Evolutionary conservation across 2,797 vertebrate genomes (phyloP), one percentile per base, ranked within the genome.

Genomic region (Pseudomugil gertrudae): DNA sequence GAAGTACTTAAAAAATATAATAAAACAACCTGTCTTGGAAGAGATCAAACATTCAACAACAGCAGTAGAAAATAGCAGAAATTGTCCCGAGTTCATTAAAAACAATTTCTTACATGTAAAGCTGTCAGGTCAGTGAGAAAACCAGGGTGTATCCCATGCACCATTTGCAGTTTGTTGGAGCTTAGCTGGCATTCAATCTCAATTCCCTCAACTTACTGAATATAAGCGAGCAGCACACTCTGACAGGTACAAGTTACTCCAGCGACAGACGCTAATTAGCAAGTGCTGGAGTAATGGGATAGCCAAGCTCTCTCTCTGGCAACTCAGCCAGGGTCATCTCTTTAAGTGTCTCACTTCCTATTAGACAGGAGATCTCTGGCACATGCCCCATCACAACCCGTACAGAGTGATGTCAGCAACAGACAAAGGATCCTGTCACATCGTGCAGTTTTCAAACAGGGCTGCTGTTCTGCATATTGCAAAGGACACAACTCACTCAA

Each of bases 231-330:
- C 60, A 17, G 84, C 79, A 71, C 83, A 88, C 76, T 78, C 74
- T 89, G 92, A 93, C 92, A 91, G 90, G 89, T 90, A 93, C 92
- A 92, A 89, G 91, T 91, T 90, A 90, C 89, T 91, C 88, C 84
- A 69, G 57, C 69, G 87, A 90, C 90, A 92, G 90, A 85, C 84
- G 74, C 89, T 94, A 93, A 94, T 94, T 94, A 93, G 88, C 82
- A 76, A 85, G 70, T 78, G 84, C 75, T 66, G 74, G 85, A 89
- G 86, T 85, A 86, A 90, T 77, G 80, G 73, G 55, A 78, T 79
- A 83, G 81, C 81, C 63, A 43, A 43, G 72, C 71, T 82, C 72
- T 55, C 72, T 85, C 83, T 70, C 82, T 79, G 82, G 80, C 76
- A 75, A 76, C 73, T 69, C 76, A 83, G 77, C 68, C 71, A 76